Evolutionary conservation across 1,140 invertebrate species (phyloP).

Genomic region (Venturia canescens): DNA sequence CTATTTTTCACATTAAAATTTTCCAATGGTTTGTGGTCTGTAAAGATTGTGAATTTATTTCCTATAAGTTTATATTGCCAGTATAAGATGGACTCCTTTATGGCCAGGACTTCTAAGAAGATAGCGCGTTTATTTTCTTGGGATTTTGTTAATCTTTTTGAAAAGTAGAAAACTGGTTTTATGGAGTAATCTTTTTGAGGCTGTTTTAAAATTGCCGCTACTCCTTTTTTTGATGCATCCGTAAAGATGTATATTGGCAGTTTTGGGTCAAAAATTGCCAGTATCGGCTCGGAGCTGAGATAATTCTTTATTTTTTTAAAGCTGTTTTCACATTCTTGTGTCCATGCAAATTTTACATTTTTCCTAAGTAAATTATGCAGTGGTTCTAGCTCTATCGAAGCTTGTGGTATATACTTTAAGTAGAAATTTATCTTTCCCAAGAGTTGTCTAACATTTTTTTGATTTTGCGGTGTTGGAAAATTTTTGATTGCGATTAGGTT

Average conservation of each 20-base stretch:
- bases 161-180: constrained; percentile 18
- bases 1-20: neutral
- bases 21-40: constrained; percentile 32
- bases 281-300: constrained; percentile 33
- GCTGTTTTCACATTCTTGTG: constrained; percentile 51
- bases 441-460: constrained; percentile 55
- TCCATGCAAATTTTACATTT: constrained; percentile 54
- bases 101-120: constrained; percentile 11
- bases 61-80: constrained; percentile 32
- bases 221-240: constrained; percentile 27
- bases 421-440: constrained; percentile 53
- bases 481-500: constrained; percentile 53
- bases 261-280: constrained; percentile 35
- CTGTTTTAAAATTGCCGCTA: constrained; percentile 44
- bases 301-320: constrained; percentile 45
- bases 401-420: constrained; percentile 51
- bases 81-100: constrained; percentile 28
- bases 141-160: constrained; percentile 21
- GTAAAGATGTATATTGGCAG: constrained; percentile 22
- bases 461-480: constrained; percentile 46
- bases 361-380: constrained; percentile 56
- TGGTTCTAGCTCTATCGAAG: constrained; percentile 47
- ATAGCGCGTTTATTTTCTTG: constrained; percentile 26
- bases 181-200: constrained; percentile 10
- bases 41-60: constrained; percentile 24